Conservation (phyloP, 2,113 vertebrate genomes). For the Lepus timidus region DNA sequence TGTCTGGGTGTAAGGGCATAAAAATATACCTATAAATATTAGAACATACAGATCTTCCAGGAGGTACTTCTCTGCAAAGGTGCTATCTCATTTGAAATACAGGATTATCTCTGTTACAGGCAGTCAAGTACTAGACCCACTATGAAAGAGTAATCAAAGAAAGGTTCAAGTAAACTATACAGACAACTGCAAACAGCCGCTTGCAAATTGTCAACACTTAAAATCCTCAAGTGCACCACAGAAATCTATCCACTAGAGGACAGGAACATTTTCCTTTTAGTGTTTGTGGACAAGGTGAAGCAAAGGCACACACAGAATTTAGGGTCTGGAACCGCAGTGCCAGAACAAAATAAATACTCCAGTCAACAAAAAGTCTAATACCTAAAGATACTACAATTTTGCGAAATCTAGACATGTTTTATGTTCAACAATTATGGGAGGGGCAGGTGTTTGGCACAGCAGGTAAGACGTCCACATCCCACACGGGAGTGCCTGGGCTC, state of each 20-base stretch:
- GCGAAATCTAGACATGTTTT: not conserved
- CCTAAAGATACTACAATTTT: not conserved
- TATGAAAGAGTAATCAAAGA: not conserved
- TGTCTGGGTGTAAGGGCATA: not conserved
- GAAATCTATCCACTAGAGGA: not conserved
- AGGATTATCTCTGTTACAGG: not conserved
- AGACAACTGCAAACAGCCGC: not conserved
- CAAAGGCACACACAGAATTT: not conserved
- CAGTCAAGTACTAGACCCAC: not conserved
- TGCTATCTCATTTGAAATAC: not conserved
- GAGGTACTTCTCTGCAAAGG: not conserved
- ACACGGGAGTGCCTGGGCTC: no score
- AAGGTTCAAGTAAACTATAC: not conserved
- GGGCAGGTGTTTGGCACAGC: no score
- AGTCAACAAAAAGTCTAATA: not conserved
- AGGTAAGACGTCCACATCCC: no score
- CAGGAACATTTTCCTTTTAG: not conserved
- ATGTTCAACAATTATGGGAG: constrained; percentile 86
- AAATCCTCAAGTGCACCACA: not conserved
- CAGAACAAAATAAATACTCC: not conserved
- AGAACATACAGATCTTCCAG: not conserved
- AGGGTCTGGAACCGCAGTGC: not conserved
- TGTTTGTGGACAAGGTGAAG: not conserved
- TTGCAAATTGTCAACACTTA: not conserved
- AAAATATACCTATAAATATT: not conserved